Base-by-base conservation (phyloP, 1,140 invertebrate genomes). In the Cotesia glomerata region DNA sequence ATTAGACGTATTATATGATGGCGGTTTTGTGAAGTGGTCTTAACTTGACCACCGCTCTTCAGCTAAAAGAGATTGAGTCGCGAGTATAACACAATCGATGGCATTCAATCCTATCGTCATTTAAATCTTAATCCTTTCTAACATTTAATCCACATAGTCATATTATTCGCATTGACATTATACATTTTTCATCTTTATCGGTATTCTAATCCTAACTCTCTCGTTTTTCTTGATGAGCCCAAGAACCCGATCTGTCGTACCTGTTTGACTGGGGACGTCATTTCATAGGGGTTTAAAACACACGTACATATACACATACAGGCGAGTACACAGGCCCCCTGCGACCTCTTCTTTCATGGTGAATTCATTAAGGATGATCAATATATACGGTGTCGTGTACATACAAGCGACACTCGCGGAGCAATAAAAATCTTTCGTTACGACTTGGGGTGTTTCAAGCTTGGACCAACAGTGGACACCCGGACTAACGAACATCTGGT, bases 91-190 rank as follows among this genome's bases (percentile, higher is more conserved):
- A 49, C 49, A 65, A 64, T 72, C 62, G 59, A 74, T 69, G 49
- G 32, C 49, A n/a, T 54, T 18, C 52, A 16, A 13, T 54, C 11
- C 35, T 74, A 74, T 74, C 73, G 18, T 11, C 51, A 70, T 56
- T 49, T 13, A 56, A 74, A 74, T 74, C 73, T 74, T 74, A 70
- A 74, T 74, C 73, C 68, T 64, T 61, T 54, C 54, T 71, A 70
- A 64, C 69, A 52, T 74, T 71, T 74, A 74, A 74, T 74, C 73
- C 64, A 35, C 54, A 67, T 67, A 59, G 69, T 65, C 68, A 68
- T 26, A 66, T 65, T 74, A 71, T 67, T 74, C 52, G 4, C 45
- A 62, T 34, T 18, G 56, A 54, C 56, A 34, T 14, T 14, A 45
- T 64, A 66, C 32, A 13, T 59, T 58, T 58, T 59, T 4, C 11